Evolutionary conservation across 2,797 vertebrate genomes (phyloP).

Genomic region (Amblyopsis hoosieri): DNA sequence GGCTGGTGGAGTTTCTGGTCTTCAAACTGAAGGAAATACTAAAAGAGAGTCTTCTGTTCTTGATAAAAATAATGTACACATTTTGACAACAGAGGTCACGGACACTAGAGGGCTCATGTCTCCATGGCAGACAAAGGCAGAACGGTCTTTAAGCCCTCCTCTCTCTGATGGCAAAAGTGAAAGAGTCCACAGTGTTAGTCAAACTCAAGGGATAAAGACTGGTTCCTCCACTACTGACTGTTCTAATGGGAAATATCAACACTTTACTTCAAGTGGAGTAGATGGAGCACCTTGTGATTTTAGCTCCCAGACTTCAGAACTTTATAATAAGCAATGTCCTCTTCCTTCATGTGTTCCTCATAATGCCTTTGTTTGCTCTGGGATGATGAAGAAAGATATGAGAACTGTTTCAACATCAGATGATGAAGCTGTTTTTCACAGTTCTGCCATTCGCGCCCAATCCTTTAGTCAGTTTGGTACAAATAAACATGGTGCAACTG

Average conservation of each 20-base stretch:
- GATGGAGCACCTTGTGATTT: slow-evolving; percentile 49
- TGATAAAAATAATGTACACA: slow-evolving; percentile 64
- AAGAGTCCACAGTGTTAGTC: slow-evolving; percentile 42
- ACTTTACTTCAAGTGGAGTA: background rate
- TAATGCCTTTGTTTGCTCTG: slow-evolving; percentile 50
- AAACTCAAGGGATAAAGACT: slow-evolving; percentile 47
- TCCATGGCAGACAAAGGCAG: slow-evolving; percentile 69
- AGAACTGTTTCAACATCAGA: slow-evolving; percentile 58
- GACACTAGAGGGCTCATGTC: slow-evolving; percentile 53
- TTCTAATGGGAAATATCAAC: slow-evolving; percentile 31
- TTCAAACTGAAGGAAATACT: slow-evolving; percentile 61
- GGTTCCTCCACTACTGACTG: slow-evolving; percentile 36
- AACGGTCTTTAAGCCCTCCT: slow-evolving; percentile 57
- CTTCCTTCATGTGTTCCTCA: slow-evolving; percentile 61
- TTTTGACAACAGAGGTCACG: slow-evolving; percentile 49
- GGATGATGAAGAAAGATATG: slow-evolving; percentile 28
- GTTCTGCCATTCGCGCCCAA: slow-evolving; percentile 54
- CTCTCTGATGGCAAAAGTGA: slow-evolving; percentile 47
- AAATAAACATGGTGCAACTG: slow-evolving; percentile 67
- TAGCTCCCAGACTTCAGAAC: slow-evolving; percentile 46
- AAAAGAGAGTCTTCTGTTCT: slow-evolving; percentile 56
- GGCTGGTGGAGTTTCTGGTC: slow-evolving; percentile 56
- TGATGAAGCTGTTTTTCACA: slow-evolving; percentile 56
- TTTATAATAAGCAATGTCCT: slow-evolving; percentile 62
- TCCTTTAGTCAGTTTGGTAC: slow-evolving; percentile 57